A percentile compares a stretch with the other conserved stretches of the same genome.
Conservation (phyloP, 2,888 invertebrate genomes). For the Adela reaumurella region DNA sequence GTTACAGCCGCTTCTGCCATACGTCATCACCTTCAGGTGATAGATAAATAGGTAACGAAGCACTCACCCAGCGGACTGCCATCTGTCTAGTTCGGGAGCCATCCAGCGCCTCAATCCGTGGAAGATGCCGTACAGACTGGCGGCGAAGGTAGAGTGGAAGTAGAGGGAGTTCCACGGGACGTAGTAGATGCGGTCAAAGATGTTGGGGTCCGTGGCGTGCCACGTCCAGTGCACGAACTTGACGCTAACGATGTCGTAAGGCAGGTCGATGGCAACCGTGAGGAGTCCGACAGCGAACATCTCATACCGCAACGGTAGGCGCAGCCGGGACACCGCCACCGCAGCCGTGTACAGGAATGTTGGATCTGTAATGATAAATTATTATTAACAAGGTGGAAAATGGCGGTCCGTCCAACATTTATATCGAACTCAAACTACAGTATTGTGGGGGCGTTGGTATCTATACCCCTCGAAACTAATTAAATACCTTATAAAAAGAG, state of each 20-base stretch:
- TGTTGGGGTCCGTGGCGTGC: constrained; percentile 73
- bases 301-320: constrained; percentile 55
- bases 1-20: too few species aligned
- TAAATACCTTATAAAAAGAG: too few species aligned
- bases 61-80: constrained; percentile 54
- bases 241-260: constrained; percentile 75
- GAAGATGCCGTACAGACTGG: constrained; percentile 68
- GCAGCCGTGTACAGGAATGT: constrained; percentile 60
- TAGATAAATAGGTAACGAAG: too few species aligned
- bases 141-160: constrained; percentile 73
- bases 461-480: too few species aligned
- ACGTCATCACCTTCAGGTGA: too few species aligned
- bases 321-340: constrained; percentile 53
- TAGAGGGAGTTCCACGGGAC: constrained; percentile 84
- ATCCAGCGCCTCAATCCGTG: constrained; percentile 54
- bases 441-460: too few species aligned
- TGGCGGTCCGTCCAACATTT: too few species aligned
- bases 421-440: too few species aligned
- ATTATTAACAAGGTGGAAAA: too few species aligned
- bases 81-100: constrained; percentile 50
- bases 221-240: constrained; percentile 82
- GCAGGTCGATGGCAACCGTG: constrained; percentile 70
- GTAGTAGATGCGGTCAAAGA: constrained; percentile 73
- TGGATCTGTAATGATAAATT: too few species aligned
- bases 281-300: constrained; percentile 67